Conservation (phyloP, 2,797 vertebrate species). For the Xenops minutus region DNA sequence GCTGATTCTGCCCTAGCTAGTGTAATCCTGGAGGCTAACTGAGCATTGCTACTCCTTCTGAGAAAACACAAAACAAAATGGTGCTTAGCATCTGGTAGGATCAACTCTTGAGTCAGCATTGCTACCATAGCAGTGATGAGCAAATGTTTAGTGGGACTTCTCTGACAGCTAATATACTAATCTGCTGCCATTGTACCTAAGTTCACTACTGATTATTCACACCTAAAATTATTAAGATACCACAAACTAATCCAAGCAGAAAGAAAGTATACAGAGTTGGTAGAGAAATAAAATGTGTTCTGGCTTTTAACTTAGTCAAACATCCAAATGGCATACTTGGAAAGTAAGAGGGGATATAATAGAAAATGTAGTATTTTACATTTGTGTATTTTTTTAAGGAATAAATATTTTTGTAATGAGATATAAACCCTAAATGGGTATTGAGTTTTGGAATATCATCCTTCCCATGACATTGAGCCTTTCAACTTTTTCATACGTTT, state of each 20-base stretch:
- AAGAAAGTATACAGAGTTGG: background rate
- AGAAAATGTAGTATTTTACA: constrained; percentile 68
- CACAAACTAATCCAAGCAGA: background rate
- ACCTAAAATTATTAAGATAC: background rate
- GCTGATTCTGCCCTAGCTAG: background rate
- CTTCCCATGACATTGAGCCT: background rate
- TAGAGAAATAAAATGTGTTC: background rate
- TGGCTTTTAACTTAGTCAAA: constrained; percentile 5
- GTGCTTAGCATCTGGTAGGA: background rate
- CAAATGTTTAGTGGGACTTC: background rate
- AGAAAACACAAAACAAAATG: background rate
- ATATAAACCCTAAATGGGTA: constrained; percentile 32
- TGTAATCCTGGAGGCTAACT: background rate
- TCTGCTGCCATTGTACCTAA: background rate
- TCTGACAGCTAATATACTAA: background rate
- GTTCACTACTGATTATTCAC: background rate
- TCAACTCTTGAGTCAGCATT: background rate
- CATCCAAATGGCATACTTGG: background rate
- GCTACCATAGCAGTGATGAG: background rate
- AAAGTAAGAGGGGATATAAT: constrained; percentile 48
- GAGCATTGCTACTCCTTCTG: background rate
- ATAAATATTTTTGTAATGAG: constrained; percentile 77
- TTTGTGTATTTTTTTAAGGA: constrained; percentile 78
- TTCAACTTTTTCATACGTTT: constrained; percentile 39
- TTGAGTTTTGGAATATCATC: constrained; percentile 66